Percentiles rank a stretch among this genome's conserved stretches.
These are phyloP conservation scores for Kradibia gibbosae DNA, from an alignment of 1,140 invertebrate species.

Conservation along the genomic window DNA sequence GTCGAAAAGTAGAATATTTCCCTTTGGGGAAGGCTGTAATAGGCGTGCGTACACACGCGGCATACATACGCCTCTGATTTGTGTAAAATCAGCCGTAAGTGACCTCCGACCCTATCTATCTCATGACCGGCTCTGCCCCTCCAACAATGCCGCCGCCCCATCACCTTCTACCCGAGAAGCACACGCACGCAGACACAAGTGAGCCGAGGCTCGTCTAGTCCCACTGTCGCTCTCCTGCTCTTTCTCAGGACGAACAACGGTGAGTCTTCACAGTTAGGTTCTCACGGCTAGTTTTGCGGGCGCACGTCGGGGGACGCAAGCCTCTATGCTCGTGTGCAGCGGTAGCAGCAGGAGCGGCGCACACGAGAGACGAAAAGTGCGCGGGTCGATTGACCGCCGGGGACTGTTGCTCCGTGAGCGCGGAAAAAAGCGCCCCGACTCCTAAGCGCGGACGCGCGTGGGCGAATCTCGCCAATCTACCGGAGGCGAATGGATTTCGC, in stretches of 20 bases:
- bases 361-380: constrained; percentile 20
- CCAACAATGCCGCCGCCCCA: not conserved
- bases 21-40: not conserved
- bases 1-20: constrained; percentile 28
- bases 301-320: constrained; percentile 38
- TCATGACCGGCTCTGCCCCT: not conserved
- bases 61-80: constrained; percentile 39
- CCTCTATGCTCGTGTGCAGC: constrained; percentile 36
- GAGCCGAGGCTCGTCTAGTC: not conserved
- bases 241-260: constrained; percentile 56
- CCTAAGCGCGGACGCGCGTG: constrained; percentile 50
- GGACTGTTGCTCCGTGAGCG: constrained; percentile 14
- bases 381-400: constrained; percentile 53
- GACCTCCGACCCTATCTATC: constrained; percentile 62
- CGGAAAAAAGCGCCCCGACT: constrained; percentile 8
- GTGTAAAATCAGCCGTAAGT: constrained; percentile 62
- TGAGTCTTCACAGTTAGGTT: constrained; percentile 68
- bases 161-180: too few relatives aligned
- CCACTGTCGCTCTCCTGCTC: constrained; percentile 26
- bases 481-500: not conserved
- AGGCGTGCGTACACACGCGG: not conserved
- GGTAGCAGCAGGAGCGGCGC: too few relatives aligned
- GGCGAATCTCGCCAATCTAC: constrained; percentile 47
- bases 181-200: not conserved
- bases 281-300: constrained; percentile 66